Evolutionary conservation across 2,888 invertebrate species (phyloP).

Genomic region (Cynaeus angustus): DNA sequence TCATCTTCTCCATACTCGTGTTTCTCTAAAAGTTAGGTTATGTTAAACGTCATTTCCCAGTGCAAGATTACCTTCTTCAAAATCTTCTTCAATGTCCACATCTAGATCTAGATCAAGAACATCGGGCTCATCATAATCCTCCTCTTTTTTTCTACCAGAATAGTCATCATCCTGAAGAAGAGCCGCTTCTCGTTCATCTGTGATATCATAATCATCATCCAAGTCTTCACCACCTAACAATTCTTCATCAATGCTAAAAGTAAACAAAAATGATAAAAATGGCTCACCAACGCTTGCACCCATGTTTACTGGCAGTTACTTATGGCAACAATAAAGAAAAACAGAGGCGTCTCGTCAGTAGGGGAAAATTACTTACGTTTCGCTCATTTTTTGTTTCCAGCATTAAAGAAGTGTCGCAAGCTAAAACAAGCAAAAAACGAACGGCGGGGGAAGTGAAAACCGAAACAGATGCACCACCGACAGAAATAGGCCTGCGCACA

Average conservation of each 20-base stretch:
- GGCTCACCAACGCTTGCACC: background rate
- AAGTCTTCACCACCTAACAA: constrained; percentile 45
- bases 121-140: constrained; percentile 13
- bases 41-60: background rate
- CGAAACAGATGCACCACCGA: no score
- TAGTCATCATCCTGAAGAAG: constrained; percentile 44
- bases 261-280: constrained; percentile 1
- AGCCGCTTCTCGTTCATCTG: constrained; percentile 46
- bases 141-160: background rate
- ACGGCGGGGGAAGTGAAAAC: no score
- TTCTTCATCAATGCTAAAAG: constrained; percentile 23
- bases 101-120: constrained; percentile 33
- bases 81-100: constrained; percentile 34
- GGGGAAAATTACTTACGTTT: no score
- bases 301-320: no score
- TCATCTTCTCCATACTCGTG: constrained; percentile 24
- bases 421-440: no score
- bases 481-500: no score
- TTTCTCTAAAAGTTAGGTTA: constrained; percentile 37
- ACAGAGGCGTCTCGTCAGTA: no score
- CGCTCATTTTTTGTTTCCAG: no score
- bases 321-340: no score
- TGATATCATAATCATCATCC: constrained; percentile 46
- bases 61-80: constrained; percentile 26
- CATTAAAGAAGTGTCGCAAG: no score